These are phyloP conservation scores for Myiotriccus ornatus DNA, from an alignment of 2,797 vertebrate species.

Conservation along the genomic window DNA sequence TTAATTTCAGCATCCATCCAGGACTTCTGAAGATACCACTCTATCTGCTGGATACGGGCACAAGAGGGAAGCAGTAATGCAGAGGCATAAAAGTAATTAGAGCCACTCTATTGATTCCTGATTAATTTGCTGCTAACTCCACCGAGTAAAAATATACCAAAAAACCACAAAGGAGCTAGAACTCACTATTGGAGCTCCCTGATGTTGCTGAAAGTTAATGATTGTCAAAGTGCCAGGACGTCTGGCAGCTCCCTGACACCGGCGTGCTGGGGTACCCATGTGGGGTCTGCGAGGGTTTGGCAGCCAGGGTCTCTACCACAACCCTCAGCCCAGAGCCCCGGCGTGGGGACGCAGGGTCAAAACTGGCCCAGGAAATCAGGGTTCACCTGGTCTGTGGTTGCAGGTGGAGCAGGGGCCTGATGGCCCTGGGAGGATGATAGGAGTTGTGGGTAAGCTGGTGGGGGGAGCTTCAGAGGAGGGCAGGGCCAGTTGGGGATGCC, in stretches of 20 bases:
- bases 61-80: not conserved
- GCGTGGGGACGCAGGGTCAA: not conserved
- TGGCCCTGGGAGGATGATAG: accelerated
- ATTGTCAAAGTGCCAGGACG: accelerated
- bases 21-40: not conserved
- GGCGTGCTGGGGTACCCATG: accelerated
- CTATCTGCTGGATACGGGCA: not conserved
- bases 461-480: accelerated
- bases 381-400: not conserved
- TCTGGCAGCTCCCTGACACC: not conserved
- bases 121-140: not conserved
- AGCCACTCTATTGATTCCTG: not conserved
- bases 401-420: not conserved
- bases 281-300: not conserved
- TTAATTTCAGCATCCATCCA: not conserved
- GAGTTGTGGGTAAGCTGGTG: accelerated
- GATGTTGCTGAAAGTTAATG: not conserved
- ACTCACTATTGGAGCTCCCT: not conserved
- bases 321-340: not conserved
- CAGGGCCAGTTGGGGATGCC: accelerated
- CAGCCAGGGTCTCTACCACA: not conserved
- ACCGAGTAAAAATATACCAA: not conserved
- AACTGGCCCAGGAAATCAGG: not conserved
- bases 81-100: not conserved
- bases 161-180: not conserved